Evolutionary conservation across 2,888 invertebrate genomes (phyloP).

Genomic region (Chloromyia formosa): DNA sequence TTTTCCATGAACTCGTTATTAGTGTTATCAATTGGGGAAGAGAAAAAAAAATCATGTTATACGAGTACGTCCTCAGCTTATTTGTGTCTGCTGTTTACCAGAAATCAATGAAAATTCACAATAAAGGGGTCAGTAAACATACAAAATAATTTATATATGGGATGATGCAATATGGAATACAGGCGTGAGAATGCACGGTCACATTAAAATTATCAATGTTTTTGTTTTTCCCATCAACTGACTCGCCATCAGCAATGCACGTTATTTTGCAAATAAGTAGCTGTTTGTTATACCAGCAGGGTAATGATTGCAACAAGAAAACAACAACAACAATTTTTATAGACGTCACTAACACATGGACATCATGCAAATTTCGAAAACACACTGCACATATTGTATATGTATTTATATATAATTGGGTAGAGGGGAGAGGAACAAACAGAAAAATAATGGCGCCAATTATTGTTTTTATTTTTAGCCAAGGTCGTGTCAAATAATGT

Average conservation of each 20-base stretch:
- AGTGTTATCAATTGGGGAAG: background rate
- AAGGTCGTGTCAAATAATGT: background rate
- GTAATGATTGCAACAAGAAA: background rate
- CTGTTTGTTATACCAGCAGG: background rate
- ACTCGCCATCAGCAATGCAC: background rate
- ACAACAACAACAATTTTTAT: background rate
- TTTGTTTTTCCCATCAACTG: constrained; percentile 1
- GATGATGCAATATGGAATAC: constrained; percentile 20
- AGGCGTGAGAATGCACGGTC: background rate
- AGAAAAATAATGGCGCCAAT: background rate
- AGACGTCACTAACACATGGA: background rate
- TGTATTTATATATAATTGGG: background rate
- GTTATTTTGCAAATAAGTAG: background rate
- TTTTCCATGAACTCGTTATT: background rate
- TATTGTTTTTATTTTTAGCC: background rate
- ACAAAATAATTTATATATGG: background rate
- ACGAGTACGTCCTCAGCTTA: constrained; percentile 10
- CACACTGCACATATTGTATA: background rate
- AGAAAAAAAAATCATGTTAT: constrained; percentile 30
- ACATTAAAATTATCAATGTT: constrained; percentile 18
- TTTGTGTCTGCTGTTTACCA: constrained; percentile 34
- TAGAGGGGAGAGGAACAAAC: background rate
- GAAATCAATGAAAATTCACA: constrained; percentile 21
- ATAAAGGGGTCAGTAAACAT: constrained; percentile 35
- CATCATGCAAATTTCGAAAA: constrained; percentile 30